Evolutionary conservation across 2,113 vertebrate species (phyloP), one percentile per base, ranked within the genome.

Genomic region (Bubo blakistoni): DNA sequence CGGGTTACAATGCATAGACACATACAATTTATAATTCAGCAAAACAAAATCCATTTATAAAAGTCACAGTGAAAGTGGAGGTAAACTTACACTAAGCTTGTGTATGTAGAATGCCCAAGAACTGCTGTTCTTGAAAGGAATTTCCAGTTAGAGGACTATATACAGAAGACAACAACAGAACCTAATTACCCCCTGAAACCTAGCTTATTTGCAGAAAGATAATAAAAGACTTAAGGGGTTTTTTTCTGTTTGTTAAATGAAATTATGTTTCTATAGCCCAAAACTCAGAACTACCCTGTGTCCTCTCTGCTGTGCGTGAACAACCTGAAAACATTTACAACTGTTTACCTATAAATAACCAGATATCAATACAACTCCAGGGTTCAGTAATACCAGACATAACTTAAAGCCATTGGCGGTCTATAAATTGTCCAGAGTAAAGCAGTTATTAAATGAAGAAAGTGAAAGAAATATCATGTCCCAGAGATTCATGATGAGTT

Each of bases 41-140:
- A 81, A 96, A 88, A 88, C 63, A 83, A 95, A 95, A 93, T 21
- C 92, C 89, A 82, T 79, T 86, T 94, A 89, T 38, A 97, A 95
- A 95, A 97, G 86, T 95, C 94, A 94, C 96, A 95, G 92, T 96
- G 94, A 59, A 62, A 94, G 92, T 70, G 54, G 61, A 92, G 44
- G 86, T 91, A 95, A 97, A 92, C 83, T 63, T 36, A 65, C 8
- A 82, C 86, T 79, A 77, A 76, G 67, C 72, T 66, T 40, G 85
- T 90, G 54, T 81, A 59, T 84, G 80, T 81, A 78, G 88, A 95
- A 92, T 6, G 14, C 90, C 30, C 54, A 86, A 5, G 17, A 94
- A 88, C 47, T 76, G 54, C 58, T 87, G 72, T 36, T 86, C 57
- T 76, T 80, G 88, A 93, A 93, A 86, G 79, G 17, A 21, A 22